Percentiles rank a stretch among this genome's conserved stretches.
phyloP scores from a whole-genome alignment of 2,888 invertebrate species.

The Dicyrtomina minuta region DNA sequence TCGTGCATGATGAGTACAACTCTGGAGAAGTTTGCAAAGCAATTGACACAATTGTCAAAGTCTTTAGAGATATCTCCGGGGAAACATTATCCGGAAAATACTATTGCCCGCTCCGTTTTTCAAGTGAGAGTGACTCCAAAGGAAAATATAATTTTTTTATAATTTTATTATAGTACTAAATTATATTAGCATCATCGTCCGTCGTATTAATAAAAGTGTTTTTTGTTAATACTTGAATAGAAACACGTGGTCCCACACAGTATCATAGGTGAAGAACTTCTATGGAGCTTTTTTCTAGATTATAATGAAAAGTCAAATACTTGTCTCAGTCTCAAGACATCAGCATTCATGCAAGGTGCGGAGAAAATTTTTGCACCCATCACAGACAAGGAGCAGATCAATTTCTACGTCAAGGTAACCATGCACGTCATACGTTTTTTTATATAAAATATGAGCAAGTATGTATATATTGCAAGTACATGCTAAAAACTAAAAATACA shows the following conservation, averaged over 20 bases:
- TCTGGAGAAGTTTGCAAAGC: constrained; percentile 47
- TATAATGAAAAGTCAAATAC: constrained; percentile 58
- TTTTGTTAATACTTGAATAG: constrained; percentile 57
- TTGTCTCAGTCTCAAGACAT: constrained; percentile 56
- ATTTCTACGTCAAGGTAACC: constrained; percentile 56
- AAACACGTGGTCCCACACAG: constrained; percentile 78
- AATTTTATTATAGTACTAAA: background rate
- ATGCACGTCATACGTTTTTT: constrained; percentile 15
- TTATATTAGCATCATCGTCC: too few relatives aligned
- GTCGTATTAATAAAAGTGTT: too few relatives aligned
- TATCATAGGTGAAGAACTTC: constrained; percentile 63
- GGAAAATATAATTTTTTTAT: constrained; percentile 10
- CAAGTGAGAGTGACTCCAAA: constrained; percentile 4
- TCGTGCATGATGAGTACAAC: constrained; percentile 31
- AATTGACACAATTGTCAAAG: constrained; percentile 14
- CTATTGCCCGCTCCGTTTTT: constrained; percentile 1
- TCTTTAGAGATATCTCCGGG: background rate
- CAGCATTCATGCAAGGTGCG: constrained; percentile 72
- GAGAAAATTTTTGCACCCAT: constrained; percentile 64
- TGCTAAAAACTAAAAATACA: too few relatives aligned
- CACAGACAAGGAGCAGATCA: constrained; percentile 56
- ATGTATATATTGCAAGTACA: background rate
- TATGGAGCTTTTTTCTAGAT: constrained; percentile 43
- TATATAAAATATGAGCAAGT: background rate
- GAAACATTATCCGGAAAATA: background rate